phyloP scores from a whole-genome alignment of 1,140 invertebrate genomes.

The Stegodyphus dumicola region DNA sequence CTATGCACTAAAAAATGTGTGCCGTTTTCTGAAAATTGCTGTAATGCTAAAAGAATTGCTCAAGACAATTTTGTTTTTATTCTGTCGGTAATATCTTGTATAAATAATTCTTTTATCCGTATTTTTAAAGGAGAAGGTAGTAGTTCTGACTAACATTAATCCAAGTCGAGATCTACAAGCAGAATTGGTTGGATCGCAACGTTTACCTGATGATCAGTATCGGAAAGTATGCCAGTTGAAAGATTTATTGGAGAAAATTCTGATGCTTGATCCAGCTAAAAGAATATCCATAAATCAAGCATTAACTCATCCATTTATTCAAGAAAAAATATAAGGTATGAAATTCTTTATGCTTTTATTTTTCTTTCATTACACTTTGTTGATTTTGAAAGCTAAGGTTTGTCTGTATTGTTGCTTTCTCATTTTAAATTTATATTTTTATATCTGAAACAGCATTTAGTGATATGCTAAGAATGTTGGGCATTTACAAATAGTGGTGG shows the following conservation, averaged over 20 bases:
- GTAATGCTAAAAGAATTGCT: not conserved
- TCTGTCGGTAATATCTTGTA: not conserved
- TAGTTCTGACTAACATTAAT: slow-evolving; percentile 92
- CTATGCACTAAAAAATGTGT: no score
- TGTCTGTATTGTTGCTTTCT: not conserved
- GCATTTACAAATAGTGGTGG: not conserved
- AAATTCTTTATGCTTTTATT: not conserved
- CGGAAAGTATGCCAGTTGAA: slow-evolving; percentile 82
- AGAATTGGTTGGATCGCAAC: slow-evolving; percentile 87
- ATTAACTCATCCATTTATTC: slow-evolving; percentile 95
- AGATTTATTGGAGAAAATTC: slow-evolving; percentile 92
- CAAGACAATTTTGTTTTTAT: not conserved
- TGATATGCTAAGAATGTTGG: not conserved
- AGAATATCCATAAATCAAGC: slow-evolving; percentile 93
- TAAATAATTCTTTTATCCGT: slow-evolving; percentile 44
- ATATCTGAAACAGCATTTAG: not conserved
- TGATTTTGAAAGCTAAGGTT: not conserved
- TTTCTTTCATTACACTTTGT: not conserved
- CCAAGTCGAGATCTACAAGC: slow-evolving; percentile 84
- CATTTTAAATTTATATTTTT: not conserved
- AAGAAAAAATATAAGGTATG: slow-evolving; percentile 80
- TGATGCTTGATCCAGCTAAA: slow-evolving; percentile 93
- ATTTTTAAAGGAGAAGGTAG: slow-evolving; percentile 89
- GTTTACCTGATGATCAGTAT: slow-evolving; percentile 74
- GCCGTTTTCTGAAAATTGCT: no score